These are phyloP conservation scores for Pherbina coryleti DNA, from an alignment of 2,888 invertebrate genomes.

Conservation along the genomic window DNA sequence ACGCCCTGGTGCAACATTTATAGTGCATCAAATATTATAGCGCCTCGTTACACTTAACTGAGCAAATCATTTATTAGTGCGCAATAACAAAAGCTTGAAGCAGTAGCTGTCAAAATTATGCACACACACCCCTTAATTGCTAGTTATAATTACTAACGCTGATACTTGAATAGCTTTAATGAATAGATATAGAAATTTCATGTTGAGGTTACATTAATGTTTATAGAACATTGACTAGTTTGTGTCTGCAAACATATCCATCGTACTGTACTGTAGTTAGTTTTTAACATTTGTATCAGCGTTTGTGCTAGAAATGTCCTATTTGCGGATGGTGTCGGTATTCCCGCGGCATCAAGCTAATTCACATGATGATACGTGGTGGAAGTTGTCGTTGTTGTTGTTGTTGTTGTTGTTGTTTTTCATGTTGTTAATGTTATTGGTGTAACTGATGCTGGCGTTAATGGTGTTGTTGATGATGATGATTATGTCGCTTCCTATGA, in stretches of 20 bases:
- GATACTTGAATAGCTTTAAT: too few species aligned
- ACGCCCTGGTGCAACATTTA: neutral
- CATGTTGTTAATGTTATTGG: neutral
- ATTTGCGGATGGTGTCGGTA: neutral
- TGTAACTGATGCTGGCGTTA: neutral
- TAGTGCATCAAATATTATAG: neutral
- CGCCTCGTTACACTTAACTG: slow-evolving; percentile 23
- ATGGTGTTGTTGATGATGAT: neutral
- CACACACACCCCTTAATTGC: neutral
- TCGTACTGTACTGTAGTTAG: too few species aligned
- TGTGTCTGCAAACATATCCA: too few species aligned
- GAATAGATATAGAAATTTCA: too few species aligned
- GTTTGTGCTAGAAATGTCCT: too few species aligned
- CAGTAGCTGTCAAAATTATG: neutral
- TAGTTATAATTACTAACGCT: too few species aligned
- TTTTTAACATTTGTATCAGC: too few species aligned
- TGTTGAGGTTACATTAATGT: too few species aligned
- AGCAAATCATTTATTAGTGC: too few species aligned
- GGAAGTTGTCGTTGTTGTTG: neutral
- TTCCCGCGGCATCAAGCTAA: slow-evolving; percentile 12
- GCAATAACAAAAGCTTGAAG: too few species aligned
- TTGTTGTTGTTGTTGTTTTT: neutral
- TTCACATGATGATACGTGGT: slow-evolving; percentile 1
- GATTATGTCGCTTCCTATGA: slow-evolving; percentile 2
- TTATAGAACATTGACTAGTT: too few species aligned